Percentiles rank a stretch among this genome's conserved stretches.
Evolutionary conservation across 2,113 vertebrate species (phyloP).

Genomic region (Castor canadensis): DNA sequence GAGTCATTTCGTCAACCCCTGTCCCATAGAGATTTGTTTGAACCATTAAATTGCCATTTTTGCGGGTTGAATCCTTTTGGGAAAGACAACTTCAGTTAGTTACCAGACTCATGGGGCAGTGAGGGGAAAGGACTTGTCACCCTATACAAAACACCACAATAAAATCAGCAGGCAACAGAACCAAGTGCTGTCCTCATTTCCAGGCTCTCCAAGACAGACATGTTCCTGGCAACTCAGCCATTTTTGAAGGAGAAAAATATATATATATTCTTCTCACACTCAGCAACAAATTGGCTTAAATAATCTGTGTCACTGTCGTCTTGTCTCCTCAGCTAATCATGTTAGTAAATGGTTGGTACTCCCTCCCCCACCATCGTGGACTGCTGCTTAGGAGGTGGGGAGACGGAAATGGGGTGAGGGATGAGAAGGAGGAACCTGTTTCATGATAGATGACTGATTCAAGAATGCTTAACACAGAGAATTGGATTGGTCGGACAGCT

Average conservation of each 20-base stretch:
- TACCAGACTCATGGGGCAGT: accelerated
- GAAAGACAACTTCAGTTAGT: background rate
- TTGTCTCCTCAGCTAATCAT: constrained; percentile 37
- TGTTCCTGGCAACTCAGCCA: background rate
- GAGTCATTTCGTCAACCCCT: background rate
- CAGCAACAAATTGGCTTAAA: constrained; percentile 46
- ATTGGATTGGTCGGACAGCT: background rate
- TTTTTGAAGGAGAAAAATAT: background rate
- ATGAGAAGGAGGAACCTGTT: background rate
- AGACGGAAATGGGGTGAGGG: background rate
- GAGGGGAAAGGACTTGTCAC: accelerated
- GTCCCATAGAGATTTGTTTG: background rate
- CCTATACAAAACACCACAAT: background rate
- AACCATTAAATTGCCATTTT: background rate
- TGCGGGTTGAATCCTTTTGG: background rate
- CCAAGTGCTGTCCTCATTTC: accelerated
- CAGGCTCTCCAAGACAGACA: accelerated
- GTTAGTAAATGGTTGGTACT: constrained; percentile 36
- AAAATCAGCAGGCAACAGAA: background rate
- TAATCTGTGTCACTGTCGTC: background rate
- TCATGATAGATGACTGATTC: accelerated
- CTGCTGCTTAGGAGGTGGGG: background rate
- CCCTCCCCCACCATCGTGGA: background rate
- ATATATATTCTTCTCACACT: background rate
- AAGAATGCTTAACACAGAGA: background rate